Evolutionary conservation across 1,140 invertebrate species (phyloP), one percentile per base, ranked within the genome.

Genomic region (Sycobia sp.): DNA sequence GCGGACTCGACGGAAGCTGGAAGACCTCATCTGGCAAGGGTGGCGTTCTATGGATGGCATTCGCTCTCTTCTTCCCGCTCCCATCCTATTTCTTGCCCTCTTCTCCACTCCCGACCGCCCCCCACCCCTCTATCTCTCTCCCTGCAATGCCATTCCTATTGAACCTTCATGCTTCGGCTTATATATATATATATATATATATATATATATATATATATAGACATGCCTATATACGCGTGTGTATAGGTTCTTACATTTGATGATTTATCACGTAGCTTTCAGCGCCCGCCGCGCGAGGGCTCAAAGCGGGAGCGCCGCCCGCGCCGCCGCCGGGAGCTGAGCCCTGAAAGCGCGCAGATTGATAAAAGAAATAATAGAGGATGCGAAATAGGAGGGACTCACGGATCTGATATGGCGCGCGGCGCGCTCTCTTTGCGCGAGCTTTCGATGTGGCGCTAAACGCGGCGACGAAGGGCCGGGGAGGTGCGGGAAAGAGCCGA

Each of bases 361-460:
- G 79, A 82, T 82, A 80, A 82, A 82, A 80, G 78, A 80, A 81
- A 81, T 81, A 81, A 82, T 82, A 72, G 78, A 76, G 75, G 74
- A 78, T 73, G 75, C 71, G 75, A 75, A 79, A 79, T 80, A 73
- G 74, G 74, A 73, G 51, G 74, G 71, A 75, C 72, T 74, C 72
- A n/a, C n/a, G n/a, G 74, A 78, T 78, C 73, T 77, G 73, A 79
- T 80, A 77, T 41, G 67, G 58, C 36, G 50, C 47, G 54, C 64
- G 65, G 41, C 29, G n/a, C n/a, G n/a, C n/a, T n/a, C n/a, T n/a
- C n/a, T n/a, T n/a, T n/a, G n/a, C n/a, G n/a, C n/a, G 68, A 61
- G 41, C 22, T 65, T 39, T 27, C 20, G 49, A 60, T 41, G 44
- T 43, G 18, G 20, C 41, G 23, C 29, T 32, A 22, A 29, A 10